Base-by-base conservation (phyloP, 2,888 invertebrate genomes). In the Panopea generosa region DNA sequence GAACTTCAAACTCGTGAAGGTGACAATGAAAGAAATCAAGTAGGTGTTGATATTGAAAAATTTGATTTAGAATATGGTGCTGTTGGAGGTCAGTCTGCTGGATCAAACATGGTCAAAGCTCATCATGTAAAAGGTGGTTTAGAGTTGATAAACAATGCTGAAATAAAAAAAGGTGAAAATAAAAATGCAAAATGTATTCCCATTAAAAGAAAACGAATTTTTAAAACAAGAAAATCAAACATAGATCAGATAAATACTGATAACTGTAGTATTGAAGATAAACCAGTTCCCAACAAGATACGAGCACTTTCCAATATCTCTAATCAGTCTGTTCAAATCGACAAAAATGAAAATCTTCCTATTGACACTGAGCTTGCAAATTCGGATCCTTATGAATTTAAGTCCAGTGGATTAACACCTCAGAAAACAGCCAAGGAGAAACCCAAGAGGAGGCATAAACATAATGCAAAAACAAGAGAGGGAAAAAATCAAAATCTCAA, bases 311-410 rank as follows among this genome's bases (percentile, higher is more conserved):
- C 4, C 4, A 33, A 33, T 11, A 33, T 33, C 4, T n/a, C n/a
- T n/a, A n/a, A n/a, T n/a, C n/a, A n/a, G n/a, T n/a, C n/a, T n/a
- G n/a, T n/a, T n/a, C n/a, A n/a, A n/a, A 33, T 33, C 11, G 33
- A 33, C 6, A 33, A 7, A 7, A 33, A 33, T 7, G 4, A 4
- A 7, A 11, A 33, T 33, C 6, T 7, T 7, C 4, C 4, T 4
- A 33, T 33, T 33, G 33, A 33, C 33, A 33, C 33, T 33, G 33
- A 33, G 6, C 33, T 33, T 33, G 6, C 33, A 7, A 33, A 11
- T 26, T 70, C 72, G 49, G 90, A 90, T 74, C 90, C 89, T 6
- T 90, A 84, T 80, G 84, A 86, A 52, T 90, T 90, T 52, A 82
- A 77, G 33, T 78, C 82, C 11, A 89, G 89, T 65, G 87, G 86